phyloP scores from a whole-genome alignment of 2,888 invertebrate species.

The Stratiomys singularior region DNA sequence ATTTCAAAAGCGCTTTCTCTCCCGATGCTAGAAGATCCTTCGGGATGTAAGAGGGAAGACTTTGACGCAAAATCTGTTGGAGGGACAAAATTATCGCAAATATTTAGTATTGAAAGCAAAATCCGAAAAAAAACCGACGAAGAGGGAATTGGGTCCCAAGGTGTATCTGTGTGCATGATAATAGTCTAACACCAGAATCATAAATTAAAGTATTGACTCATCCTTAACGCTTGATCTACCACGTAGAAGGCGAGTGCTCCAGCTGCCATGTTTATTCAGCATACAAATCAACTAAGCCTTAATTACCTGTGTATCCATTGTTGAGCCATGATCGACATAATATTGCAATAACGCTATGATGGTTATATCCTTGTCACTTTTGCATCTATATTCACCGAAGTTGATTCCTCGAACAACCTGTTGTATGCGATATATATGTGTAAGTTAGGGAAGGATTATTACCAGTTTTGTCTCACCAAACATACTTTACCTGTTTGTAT shows the following conservation, averaged over 20 bases:
- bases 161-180: not conserved
- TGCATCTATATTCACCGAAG: conserved; percentile 91
- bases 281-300: no score
- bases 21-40: conserved; percentile 66
- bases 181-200: no score
- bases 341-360: conserved; percentile 91
- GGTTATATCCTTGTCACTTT: conserved; percentile 84
- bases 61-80: conserved; percentile 56
- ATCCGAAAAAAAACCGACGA: not conserved
- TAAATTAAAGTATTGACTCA: not conserved
- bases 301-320: conserved; percentile 73
- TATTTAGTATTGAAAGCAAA: not conserved
- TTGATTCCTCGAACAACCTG: conserved; percentile 83
- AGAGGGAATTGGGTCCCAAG: no score
- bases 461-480: not conserved
- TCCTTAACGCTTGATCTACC: not conserved
- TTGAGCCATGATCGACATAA: conserved; percentile 81
- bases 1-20: conserved; percentile 73
- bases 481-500: conserved; percentile 75
- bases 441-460: not conserved
- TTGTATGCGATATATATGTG: no score
- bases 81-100: not conserved
- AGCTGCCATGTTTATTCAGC: no score
- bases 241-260: no score
- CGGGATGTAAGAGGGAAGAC: conserved; percentile 59